These are phyloP conservation scores for Trigoniulus corallinus DNA, from an alignment of 1,140 invertebrate species.

Conservation along the genomic window DNA sequence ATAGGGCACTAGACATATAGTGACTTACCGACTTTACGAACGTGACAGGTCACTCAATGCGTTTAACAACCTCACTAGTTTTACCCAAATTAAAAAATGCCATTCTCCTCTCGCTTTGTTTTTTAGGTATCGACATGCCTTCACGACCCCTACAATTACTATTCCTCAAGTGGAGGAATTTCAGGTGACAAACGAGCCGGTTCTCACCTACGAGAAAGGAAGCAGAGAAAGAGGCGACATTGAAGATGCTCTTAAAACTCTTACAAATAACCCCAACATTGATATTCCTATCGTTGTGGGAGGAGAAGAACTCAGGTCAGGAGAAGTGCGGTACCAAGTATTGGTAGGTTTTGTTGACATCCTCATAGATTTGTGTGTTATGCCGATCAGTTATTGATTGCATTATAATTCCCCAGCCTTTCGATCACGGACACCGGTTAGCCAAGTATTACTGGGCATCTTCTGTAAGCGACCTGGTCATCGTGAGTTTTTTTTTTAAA, in stretches of 20 bases:
- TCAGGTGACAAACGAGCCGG: conserved; percentile 6
- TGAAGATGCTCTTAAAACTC: conserved; percentile 48
- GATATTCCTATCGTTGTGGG: conserved; percentile 89
- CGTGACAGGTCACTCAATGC: too few relatives aligned
- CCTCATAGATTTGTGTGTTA: too few relatives aligned
- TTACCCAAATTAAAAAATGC: too few relatives aligned
- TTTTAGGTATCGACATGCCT: too few relatives aligned
- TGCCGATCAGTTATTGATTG: not conserved
- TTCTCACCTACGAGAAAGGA: conserved; percentile 48
- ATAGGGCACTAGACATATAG: too few relatives aligned
- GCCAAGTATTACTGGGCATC: conserved; percentile 81
- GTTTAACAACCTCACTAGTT: too few relatives aligned
- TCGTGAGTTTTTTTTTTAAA: conserved; percentile 2
- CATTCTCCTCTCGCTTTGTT: too few relatives aligned
- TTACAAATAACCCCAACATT: conserved; percentile 38
- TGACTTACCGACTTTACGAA: too few relatives aligned
- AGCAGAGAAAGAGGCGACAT: conserved; percentile 63
- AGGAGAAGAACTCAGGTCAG: conserved; percentile 60
- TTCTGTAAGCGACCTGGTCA: too few relatives aligned
- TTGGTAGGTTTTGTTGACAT: conserved; percentile 33
- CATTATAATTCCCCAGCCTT: conserved; percentile 52
- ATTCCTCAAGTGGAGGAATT: not conserved
- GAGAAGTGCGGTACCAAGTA: conserved; percentile 54
- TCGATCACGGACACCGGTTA: conserved; percentile 67
- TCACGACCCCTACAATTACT: not conserved